Evolutionary conservation across 2,888 invertebrate genomes (phyloP).

Genomic region (Rhamphomyia laevipes): DNA sequence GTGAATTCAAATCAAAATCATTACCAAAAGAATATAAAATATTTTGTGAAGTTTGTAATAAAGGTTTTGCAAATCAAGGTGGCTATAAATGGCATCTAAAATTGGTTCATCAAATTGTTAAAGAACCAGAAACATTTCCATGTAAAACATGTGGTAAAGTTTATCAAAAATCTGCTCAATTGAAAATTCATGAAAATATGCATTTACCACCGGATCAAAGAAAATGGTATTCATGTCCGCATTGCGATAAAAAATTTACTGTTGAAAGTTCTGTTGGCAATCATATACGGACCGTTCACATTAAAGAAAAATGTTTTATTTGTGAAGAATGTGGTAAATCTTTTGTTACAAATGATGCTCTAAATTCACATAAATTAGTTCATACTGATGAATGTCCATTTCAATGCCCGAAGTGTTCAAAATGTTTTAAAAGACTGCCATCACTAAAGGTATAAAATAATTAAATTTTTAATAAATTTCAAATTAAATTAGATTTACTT

Average conservation of each 20-base stretch:
- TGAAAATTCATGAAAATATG: conserved; percentile 10
- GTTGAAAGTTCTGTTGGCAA: not conserved
- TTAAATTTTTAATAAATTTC: not conserved
- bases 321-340: conserved; percentile 38
- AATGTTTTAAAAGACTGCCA: conserved; percentile 31
- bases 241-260: conserved; percentile 10
- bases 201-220: conserved; percentile 12
- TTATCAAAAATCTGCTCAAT: conserved; percentile 5
- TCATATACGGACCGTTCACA: not conserved
- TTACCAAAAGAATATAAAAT: not conserved
- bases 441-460: conserved; percentile 21
- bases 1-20: not conserved
- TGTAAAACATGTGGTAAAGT: conserved; percentile 10
- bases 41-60: not conserved
- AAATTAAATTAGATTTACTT: not conserved
- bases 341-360: conserved; percentile 22
- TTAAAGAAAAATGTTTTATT: conserved; percentile 35
- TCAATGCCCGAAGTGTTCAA: conserved; percentile 34
- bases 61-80: not conserved
- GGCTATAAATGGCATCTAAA: not conserved
- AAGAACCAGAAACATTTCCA: conserved; percentile 2
- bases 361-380: conserved; percentile 40
- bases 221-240: conserved; percentile 13
- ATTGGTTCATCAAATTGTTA: not conserved
- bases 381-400: conserved; percentile 39